phyloP scores from a whole-genome alignment of 2,113 vertebrate species.

The Rhineura floridana region DNA sequence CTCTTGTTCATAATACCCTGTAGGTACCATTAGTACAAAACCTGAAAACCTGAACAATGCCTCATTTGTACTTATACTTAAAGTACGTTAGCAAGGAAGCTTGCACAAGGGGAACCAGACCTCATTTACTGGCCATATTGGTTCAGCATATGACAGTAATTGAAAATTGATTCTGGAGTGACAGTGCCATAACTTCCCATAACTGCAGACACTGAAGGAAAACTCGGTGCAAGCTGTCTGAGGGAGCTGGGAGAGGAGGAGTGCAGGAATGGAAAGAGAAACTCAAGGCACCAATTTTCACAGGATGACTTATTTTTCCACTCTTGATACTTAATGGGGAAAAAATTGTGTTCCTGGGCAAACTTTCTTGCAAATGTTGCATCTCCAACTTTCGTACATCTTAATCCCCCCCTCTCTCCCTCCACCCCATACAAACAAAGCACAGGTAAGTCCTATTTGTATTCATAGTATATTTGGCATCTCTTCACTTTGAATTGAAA shows the following conservation, averaged over 20 bases:
- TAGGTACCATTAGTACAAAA: background rate
- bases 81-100: background rate
- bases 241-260: background rate
- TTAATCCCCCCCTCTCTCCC: background rate
- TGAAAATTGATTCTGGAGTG: background rate
- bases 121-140: no score
- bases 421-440: background rate
- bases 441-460: conserved; percentile 25
- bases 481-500: conserved; percentile 46
- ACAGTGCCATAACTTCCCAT: background rate
- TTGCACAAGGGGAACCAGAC: background rate
- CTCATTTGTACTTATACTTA: background rate
- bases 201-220: background rate
- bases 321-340: background rate
- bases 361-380: background rate
- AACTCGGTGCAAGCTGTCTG: background rate
- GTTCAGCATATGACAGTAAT: background rate
- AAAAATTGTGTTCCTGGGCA: background rate
- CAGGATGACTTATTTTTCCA: background rate
- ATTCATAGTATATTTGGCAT: conserved; percentile 8
- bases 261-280: background rate
- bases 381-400: no score
- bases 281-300: background rate
- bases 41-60: background rate
- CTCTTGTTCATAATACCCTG: background rate